phyloP scores from a whole-genome alignment of 2,113 vertebrate genomes.

The Formicarius rufipectus region DNA sequence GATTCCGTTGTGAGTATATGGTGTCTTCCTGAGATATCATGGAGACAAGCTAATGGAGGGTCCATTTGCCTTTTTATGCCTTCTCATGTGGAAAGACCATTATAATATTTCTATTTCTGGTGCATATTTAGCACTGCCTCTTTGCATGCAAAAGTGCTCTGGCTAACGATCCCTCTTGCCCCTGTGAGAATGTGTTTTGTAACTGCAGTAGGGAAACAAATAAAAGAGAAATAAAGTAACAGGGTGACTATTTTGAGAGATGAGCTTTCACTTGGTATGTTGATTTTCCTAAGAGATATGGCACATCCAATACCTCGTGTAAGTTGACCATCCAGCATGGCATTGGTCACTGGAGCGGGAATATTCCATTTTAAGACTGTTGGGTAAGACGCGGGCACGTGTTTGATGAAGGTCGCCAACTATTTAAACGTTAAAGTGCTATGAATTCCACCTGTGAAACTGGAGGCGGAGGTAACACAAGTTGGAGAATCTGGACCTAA shows the following conservation, averaged over 20 bases:
- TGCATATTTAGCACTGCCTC: neutral
- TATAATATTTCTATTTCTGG: neutral
- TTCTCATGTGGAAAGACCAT: neutral
- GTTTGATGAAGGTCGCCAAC: neutral
- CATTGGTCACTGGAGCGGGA: neutral
- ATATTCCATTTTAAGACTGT: slow-evolving; percentile 48
- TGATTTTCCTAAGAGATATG: neutral
- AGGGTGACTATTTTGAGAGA: slow-evolving; percentile 38
- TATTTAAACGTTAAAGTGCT: slow-evolving; percentile 15
- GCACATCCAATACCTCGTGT: neutral
- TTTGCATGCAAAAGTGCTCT: neutral
- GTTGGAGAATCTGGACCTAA: slow-evolving; percentile 37
- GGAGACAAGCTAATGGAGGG: neutral
- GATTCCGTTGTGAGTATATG: neutral
- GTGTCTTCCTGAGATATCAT: neutral
- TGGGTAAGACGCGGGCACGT: neutral
- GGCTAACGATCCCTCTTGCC: slow-evolving; percentile 1
- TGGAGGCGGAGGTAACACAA: slow-evolving; percentile 49
- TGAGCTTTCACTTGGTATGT: neutral
- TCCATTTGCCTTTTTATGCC: neutral
- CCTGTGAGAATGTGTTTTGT: slow-evolving; percentile 19
- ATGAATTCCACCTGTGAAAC: slow-evolving; percentile 57
- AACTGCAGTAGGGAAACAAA: neutral
- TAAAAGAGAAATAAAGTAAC: slow-evolving; percentile 27
- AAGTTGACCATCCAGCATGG: slow-evolving; percentile 7